Base-by-base conservation (phyloP, 2,888 invertebrate genomes). In the Drosophila austrosaltans region DNA sequence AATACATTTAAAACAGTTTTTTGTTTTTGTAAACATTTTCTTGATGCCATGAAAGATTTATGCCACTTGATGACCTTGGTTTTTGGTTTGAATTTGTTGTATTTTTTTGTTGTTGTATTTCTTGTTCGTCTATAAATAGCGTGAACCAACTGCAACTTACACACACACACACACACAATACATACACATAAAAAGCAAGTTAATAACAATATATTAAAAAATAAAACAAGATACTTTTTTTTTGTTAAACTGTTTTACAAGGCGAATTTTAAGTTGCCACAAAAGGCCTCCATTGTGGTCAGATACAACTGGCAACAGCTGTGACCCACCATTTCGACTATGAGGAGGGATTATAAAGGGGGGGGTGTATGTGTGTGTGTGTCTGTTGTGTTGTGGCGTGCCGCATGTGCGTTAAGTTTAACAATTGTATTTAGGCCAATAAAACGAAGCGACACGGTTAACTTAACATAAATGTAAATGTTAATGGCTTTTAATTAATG, bases 51-150 rank as follows among this genome's bases (percentile, higher is more conserved):
- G 53, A 65, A 60, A 79, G 81, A 81, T 82, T 82, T 81, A 76
- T 84, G 82, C 81, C 75, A 80, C 76, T 70, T 60, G 78, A 62
- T 75, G 86, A 75, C 85, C 85, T 86, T 86, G 83, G 67, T 62
- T 68, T 67, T 62, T 79, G 81, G 71, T 79, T 54, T 65, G 69
- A 72, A 56, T 63, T 66, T 10, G 16, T 48, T 48, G 30, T 69
- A 73, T 80, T 78, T 75, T 69, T 61, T 78, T 75, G 67, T 61
- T 66, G 66, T 73, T 68, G 70, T 75, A 70, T 63, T 58, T 66
- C 60, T 65, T 22, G 22, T 22, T 30, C 61, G 40, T 48, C 75
- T 83, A 86, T 76, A 83, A 83, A 83, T 83, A 83, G 81, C 69
- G 32, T 20, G 54, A 63, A 56, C 66, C 81, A 69, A 77, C 83